These are phyloP conservation scores for Exocentrus adspersus DNA, from an alignment of 2,888 invertebrate genomes.

Conservation along the genomic window DNA sequence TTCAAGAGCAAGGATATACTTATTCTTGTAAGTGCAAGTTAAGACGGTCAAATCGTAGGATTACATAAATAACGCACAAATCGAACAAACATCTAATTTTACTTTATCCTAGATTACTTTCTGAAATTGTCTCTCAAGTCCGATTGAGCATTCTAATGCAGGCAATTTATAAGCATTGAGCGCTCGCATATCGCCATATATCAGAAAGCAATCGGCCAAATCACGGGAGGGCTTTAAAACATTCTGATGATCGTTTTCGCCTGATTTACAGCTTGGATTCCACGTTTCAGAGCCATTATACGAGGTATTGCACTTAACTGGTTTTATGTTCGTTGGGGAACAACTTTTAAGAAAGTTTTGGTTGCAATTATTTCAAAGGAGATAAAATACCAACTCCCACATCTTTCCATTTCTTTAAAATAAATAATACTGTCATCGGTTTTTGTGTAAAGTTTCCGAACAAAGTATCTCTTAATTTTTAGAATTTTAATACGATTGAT, in stretches of 20 bases:
- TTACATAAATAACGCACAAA: background rate
- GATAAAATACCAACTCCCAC: too few species aligned
- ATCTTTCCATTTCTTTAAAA: too few species aligned
- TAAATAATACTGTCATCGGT: too few species aligned
- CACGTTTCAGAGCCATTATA: conserved; percentile 51
- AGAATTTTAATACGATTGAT: too few species aligned
- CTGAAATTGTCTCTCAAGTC: conserved; percentile 52
- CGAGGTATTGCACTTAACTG: conserved; percentile 48
- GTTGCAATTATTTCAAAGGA: background rate
- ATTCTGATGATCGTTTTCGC: conserved; percentile 59
- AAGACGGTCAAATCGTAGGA: too few species aligned
- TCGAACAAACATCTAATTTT: conserved; percentile 5
- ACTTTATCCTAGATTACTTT: conserved; percentile 15
- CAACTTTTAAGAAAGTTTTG: conserved; percentile 33
- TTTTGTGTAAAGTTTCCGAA: too few species aligned
- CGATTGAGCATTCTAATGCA: conserved; percentile 60
- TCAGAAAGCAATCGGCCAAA: conserved; percentile 63
- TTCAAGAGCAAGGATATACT: too few species aligned
- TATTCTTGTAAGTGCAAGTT: too few species aligned
- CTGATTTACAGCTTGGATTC: conserved; percentile 60
- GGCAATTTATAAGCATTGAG: conserved; percentile 63
- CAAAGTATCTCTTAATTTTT: too few species aligned
- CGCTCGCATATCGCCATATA: conserved; percentile 62
- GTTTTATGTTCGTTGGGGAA: conserved; percentile 36
- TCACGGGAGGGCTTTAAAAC: conserved; percentile 64